phyloP scores from a whole-genome alignment of 2,888 invertebrate species.

The Dynastes maya region DNA sequence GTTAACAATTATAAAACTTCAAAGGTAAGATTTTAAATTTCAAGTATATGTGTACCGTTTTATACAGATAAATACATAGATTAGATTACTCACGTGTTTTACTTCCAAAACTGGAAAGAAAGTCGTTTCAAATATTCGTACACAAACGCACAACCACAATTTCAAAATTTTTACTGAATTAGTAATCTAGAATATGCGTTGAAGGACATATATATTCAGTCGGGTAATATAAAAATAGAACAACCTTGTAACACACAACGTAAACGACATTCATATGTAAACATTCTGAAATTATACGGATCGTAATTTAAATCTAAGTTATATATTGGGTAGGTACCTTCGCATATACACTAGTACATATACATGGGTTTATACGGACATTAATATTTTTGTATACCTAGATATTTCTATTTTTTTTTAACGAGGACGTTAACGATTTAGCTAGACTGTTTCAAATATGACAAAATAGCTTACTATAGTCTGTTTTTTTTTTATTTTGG shows the following conservation, averaged over 20 bases:
- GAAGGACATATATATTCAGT: background rate
- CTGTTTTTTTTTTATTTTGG: too few relatives aligned
- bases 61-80: background rate
- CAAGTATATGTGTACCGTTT: background rate
- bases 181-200: background rate
- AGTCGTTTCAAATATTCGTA: background rate
- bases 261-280: background rate
- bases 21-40: slow-evolving; percentile 71
- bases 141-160: background rate
- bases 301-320: background rate
- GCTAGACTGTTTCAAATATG: too few relatives aligned
- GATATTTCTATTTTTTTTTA: too few relatives aligned
- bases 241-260: slow-evolving; percentile 6
- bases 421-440: too few relatives aligned
- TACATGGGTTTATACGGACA: too few relatives aligned
- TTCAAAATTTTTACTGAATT: background rate
- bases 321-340: background rate
- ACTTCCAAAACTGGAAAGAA: too few relatives aligned
- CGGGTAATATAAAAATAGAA: slow-evolving; percentile 26
- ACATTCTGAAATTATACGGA: slow-evolving; percentile 2
- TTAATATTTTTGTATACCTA: too few relatives aligned
- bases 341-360: too few relatives aligned
- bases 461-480: too few relatives aligned
- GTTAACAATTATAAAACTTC: slow-evolving; percentile 85
- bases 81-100: too few relatives aligned